Base-by-base conservation (phyloP, 2,113 vertebrate species). In the Poecile atricapillus region DNA sequence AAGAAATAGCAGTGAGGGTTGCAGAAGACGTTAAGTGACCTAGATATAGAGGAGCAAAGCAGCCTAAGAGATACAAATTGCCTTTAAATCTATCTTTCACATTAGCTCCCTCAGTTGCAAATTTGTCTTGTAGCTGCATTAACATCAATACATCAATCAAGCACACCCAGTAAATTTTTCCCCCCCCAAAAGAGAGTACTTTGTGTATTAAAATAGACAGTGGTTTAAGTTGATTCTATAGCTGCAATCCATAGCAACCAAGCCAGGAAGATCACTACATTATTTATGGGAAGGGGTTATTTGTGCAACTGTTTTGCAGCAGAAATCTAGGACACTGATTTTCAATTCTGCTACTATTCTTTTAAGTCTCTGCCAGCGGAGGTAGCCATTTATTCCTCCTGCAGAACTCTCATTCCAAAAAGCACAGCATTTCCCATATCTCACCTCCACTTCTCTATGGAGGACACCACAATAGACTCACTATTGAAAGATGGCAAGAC, bases 281-380 rank as follows among this genome's bases (percentile, higher is more conserved):
- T 97, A 96, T 97, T 97, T 96, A 97, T 97, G 81, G 91, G 91
- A 94, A 95, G 65, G 87, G 89, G 91, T 84, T 95, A 96, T 96
- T 93, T 93, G 89, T 79, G 89, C 74, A 93, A 91, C 94, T 93
- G 87, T 92, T 96, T 87, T 82, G 84, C 91, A 93, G 56, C 60
- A 87, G 93, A 89, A 96, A 97, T 95, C 91, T 96, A 96, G 95
- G 93, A 73, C 95, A 96, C 84, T 0, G 1, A 82, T 81, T 83
- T 73, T 87, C 86, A 74, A n/a, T 75, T 92, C 83, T 83, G 69
- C 77, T 92, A 71, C 69, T 59, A n/a, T 55, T 91, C 89, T 67
- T 93, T 56, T 65, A 93, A 71, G 77, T 69, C 60, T 15, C 53
- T 87, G 84, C 77, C 81, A 94, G 83, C 0, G 7, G 46, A 94